Percentiles rank a stretch among this genome's conserved stretches.
phyloP scores from a whole-genome alignment of 2,113 vertebrate genomes.

The Candoia aspera region DNA sequence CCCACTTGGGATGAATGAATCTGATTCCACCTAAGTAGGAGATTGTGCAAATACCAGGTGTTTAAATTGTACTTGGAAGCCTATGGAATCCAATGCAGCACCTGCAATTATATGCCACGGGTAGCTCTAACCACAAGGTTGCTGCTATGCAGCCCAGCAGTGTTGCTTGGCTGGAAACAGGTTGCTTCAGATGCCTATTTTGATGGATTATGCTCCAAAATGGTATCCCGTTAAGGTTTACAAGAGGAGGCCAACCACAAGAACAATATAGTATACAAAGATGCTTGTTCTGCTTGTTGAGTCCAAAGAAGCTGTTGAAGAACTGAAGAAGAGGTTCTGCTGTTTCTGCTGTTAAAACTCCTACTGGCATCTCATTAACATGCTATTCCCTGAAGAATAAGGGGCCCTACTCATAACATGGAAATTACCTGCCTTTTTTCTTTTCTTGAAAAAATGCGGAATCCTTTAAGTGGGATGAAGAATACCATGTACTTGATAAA shows the following conservation, averaged over 20 bases:
- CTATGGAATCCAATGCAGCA: neutral
- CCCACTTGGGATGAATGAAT: neutral
- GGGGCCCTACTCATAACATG: neutral
- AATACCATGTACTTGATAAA: neutral
- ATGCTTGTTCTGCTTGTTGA: neutral
- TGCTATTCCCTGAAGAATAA: neutral
- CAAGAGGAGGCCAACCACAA: neutral
- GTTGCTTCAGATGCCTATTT: constrained; percentile 22
- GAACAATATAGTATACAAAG: neutral
- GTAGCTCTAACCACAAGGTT: neutral
- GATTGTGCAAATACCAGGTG: neutral
- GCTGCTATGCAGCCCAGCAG: neutral
- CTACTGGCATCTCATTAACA: neutral
- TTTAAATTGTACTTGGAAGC: neutral
- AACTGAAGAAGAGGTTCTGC: neutral
- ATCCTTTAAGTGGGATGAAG: neutral
- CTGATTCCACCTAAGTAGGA: neutral
- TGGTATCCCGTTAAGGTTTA: neutral
- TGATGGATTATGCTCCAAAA: neutral
- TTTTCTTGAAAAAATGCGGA: neutral
- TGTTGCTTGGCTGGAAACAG: neutral
- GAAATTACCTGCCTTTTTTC: neutral
- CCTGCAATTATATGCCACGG: neutral
- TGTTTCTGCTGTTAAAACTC: neutral
- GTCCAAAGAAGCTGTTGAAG: neutral